Percentiles rank a stretch among this genome's conserved stretches.
Conservation (phyloP, 2,113 vertebrate genomes). For the Panthera tigris region DNA sequence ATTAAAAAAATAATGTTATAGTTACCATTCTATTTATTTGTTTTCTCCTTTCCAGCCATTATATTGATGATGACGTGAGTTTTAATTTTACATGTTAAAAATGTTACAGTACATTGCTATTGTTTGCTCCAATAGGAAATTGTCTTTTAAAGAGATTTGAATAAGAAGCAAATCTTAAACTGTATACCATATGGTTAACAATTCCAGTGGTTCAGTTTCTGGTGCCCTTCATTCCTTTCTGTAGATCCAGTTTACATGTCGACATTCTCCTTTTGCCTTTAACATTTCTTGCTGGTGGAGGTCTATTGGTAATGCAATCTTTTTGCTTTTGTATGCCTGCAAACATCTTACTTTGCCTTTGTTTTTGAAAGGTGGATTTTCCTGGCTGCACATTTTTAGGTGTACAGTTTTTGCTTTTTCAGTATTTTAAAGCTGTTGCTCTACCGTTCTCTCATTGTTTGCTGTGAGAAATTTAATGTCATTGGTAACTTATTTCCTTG, state of each 20-base stretch:
- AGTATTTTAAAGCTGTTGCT: not conserved
- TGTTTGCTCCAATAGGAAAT: not conserved
- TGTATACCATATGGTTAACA: not conserved
- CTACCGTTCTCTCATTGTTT: not conserved
- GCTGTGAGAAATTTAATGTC: not conserved
- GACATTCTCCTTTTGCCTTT: not conserved
- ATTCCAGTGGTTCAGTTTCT: not conserved
- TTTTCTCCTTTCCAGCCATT: not conserved
- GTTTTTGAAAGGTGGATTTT: not conserved
- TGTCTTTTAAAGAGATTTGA: constrained; percentile 9
- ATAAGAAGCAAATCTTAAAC: not conserved
- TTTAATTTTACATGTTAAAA: not conserved
- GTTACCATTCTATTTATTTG: not conserved
- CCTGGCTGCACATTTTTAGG: not conserved
- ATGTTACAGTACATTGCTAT: not conserved
- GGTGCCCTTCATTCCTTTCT: not conserved
- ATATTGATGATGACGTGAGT: not conserved
- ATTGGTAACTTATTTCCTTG: not conserved
- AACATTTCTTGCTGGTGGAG: not conserved
- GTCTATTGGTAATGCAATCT: not conserved
- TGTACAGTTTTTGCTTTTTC: not conserved
- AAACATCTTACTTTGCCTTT: not conserved
- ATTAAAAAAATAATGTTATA: not conserved
- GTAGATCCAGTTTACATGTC: not conserved
- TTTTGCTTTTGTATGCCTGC: not conserved